A percentile compares a stretch with the other conserved stretches of the same genome.
Evolutionary conservation across 2,888 invertebrate genomes (phyloP).

Genomic region (Cabera pusaria): DNA sequence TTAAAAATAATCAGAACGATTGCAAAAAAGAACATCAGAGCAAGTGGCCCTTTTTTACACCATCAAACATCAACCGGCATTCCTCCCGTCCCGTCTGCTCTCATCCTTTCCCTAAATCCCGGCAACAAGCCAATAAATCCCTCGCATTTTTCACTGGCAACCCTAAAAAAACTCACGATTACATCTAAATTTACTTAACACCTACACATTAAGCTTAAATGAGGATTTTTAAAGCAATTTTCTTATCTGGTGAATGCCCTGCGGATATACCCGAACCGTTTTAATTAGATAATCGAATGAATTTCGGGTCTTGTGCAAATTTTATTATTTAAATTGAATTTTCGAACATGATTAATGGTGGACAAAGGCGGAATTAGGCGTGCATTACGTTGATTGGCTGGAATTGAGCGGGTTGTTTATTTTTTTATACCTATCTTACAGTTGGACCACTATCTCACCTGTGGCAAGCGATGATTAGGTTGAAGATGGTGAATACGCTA

Average conservation of each 20-base stretch:
- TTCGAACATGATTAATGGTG: slow-evolving; percentile 59
- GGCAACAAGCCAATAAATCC: slow-evolving; percentile 84
- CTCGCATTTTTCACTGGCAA: slow-evolving; percentile 70
- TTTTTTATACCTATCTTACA: too few relatives aligned
- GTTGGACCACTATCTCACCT: too few relatives aligned
- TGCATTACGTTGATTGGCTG: slow-evolving; percentile 51
- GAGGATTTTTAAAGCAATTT: slow-evolving; percentile 73
- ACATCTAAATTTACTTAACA: slow-evolving; percentile 84
- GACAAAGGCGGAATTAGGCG: slow-evolving; percentile 43
- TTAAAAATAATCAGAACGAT: slow-evolving; percentile 58
- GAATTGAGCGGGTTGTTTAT: slow-evolving; percentile 28
- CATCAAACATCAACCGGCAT: slow-evolving; percentile 58
- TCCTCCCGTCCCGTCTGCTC: slow-evolving; percentile 56
- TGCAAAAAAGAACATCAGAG: slow-evolving; percentile 68
- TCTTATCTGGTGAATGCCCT: slow-evolving; percentile 57
- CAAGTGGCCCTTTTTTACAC: slow-evolving; percentile 55
- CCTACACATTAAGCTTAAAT: slow-evolving; percentile 77
- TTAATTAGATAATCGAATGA: slow-evolving; percentile 71
- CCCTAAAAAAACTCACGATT: slow-evolving; percentile 77
- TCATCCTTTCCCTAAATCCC: slow-evolving; percentile 76
- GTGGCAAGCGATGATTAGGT: too few relatives aligned
- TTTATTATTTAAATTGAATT: slow-evolving; percentile 66
- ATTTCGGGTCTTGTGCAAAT: slow-evolving; percentile 64
- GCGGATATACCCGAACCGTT: slow-evolving; percentile 53
- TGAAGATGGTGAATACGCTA: too few relatives aligned